Conservation (phyloP, 2,888 invertebrate genomes). For the Odontocolon sp. region DNA sequence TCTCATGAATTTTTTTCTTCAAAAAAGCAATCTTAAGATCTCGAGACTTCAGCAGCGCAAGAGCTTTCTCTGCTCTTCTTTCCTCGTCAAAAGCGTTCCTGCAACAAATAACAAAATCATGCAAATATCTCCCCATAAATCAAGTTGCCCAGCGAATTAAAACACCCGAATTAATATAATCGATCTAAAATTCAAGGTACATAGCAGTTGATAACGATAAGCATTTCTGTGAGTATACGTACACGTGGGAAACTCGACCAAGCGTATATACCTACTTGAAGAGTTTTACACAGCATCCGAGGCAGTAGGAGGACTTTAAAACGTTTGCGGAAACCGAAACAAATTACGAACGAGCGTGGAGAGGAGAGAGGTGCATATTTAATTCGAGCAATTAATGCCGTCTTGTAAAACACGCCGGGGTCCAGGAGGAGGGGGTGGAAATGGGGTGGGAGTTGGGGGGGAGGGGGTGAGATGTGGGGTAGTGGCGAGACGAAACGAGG, state of each 20-base stretch:
- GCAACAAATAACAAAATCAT: slow-evolving; percentile 54
- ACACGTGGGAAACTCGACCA: slow-evolving; percentile 3
- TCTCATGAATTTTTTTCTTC: slow-evolving; percentile 62
- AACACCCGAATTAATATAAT: slow-evolving; percentile 16
- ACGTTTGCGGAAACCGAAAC: slow-evolving; percentile 78
- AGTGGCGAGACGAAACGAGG: slow-evolving; percentile 49
- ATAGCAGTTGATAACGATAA: background rate
- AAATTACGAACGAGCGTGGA: slow-evolving; percentile 74
- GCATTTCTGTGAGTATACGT: background rate
- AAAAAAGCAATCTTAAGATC: slow-evolving; percentile 65
- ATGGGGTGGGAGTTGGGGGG: slow-evolving; percentile 25
- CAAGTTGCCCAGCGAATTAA: background rate
- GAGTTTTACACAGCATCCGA: slow-evolving; percentile 65
- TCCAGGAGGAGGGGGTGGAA: slow-evolving; percentile 57
- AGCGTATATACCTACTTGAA: slow-evolving; percentile 1
- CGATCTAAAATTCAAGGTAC: background rate
- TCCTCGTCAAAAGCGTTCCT: slow-evolving; percentile 68
- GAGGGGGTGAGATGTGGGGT: slow-evolving; percentile 24
- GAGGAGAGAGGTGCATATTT: slow-evolving; percentile 80
- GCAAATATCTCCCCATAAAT: slow-evolving; percentile 14
- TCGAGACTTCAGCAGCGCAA: slow-evolving; percentile 62
- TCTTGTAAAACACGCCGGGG: slow-evolving; percentile 81
- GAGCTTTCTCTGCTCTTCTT: slow-evolving; percentile 63
- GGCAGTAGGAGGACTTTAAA: slow-evolving; percentile 75
- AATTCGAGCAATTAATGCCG: slow-evolving; percentile 81